Evolutionary conservation across 2,888 invertebrate species (phyloP).

Genomic region (Machimus atricapillus): DNA sequence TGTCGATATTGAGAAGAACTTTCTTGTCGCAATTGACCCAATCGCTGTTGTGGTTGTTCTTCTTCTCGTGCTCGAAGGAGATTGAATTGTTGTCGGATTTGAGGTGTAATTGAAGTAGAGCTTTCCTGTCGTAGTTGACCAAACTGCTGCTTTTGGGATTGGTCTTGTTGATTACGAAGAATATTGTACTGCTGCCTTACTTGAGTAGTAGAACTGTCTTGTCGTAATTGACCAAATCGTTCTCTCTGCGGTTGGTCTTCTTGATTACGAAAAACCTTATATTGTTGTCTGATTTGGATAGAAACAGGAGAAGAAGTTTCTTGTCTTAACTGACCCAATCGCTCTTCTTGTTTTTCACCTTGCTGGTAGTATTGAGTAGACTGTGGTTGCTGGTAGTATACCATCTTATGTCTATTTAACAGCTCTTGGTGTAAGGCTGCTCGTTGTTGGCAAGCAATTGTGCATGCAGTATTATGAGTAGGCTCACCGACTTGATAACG

Average conservation of each 20-base stretch:
- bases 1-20: not conserved
- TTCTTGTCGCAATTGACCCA: not conserved
- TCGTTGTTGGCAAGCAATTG: constrained; percentile 8
- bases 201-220: not conserved
- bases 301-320: not conserved
- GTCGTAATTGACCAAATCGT: not conserved
- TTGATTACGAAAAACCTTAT: not conserved
- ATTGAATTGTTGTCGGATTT: not conserved
- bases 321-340: not conserved
- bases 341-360: not conserved
- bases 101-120: not conserved
- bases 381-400: not conserved
- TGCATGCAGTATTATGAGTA: not conserved
- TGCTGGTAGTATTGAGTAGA: not conserved
- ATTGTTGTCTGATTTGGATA: not conserved
- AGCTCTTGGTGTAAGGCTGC: not conserved
- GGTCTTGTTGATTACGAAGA: not conserved
- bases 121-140: not conserved
- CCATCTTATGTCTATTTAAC: not conserved
- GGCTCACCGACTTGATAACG: not conserved
- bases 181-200: not conserved
- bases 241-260: not conserved
- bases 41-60: not conserved
- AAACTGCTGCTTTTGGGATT: not conserved
- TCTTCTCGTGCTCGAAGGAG: not conserved